These are phyloP conservation scores for Lomographa bimaculata DNA, from an alignment of 2,888 invertebrate species.

Conservation along the genomic window DNA sequence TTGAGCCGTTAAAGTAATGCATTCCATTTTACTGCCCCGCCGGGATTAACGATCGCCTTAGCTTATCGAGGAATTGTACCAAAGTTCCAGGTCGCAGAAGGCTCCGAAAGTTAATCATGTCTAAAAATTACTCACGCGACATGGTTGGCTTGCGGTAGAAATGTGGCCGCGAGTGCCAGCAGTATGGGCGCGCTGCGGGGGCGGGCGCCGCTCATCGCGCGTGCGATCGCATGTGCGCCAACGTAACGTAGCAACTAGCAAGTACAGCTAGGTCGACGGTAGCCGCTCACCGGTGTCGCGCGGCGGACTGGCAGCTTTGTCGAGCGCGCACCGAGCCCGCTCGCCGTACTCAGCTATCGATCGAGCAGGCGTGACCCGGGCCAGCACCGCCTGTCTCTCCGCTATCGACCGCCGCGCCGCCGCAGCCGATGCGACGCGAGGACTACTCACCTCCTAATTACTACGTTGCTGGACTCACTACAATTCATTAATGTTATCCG, in stretches of 20 bases:
- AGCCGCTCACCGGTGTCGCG: slow-evolving; percentile 53
- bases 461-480: slow-evolving; percentile 55
- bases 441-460: slow-evolving; percentile 66
- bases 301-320: slow-evolving; percentile 61
- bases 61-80: slow-evolving; percentile 36
- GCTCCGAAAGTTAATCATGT: slow-evolving; percentile 1
- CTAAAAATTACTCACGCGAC: slow-evolving; percentile 82
- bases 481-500: no score
- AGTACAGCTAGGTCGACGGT: slow-evolving; percentile 6
- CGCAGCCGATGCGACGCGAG: slow-evolving; percentile 60
- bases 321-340: slow-evolving; percentile 49
- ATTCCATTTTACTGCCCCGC: slow-evolving; percentile 43
- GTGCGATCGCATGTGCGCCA: slow-evolving; percentile 66
- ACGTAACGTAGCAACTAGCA: slow-evolving; percentile 36
- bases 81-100: slow-evolving; percentile 33
- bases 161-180: slow-evolving; percentile 84
- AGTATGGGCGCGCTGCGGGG: slow-evolving; percentile 84
- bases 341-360: slow-evolving; percentile 68
- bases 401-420: slow-evolving; percentile 73
- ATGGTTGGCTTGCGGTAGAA: slow-evolving; percentile 83
- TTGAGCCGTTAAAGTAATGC: slow-evolving; percentile 46
- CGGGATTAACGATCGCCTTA: slow-evolving; percentile 47
- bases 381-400: slow-evolving; percentile 72
- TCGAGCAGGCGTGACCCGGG: slow-evolving; percentile 70
- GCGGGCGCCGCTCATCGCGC: slow-evolving; percentile 82